Base-by-base conservation (phyloP, 2,797 vertebrate genomes). In the Nothura maculosa region DNA sequence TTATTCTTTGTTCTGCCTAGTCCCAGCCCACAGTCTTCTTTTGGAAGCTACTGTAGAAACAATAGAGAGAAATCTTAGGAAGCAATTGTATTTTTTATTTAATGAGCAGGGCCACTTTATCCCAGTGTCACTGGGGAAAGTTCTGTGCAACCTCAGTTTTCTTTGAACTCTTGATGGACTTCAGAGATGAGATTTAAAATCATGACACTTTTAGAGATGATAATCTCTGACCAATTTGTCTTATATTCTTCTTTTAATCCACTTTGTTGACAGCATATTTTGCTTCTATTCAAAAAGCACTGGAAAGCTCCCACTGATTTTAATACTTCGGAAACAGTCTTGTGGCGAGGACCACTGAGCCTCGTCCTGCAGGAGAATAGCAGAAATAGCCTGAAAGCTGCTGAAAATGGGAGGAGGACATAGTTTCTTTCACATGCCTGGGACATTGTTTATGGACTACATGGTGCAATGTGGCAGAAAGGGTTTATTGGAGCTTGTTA, bases 121-220 rank as follows among this genome's bases (percentile, higher is more conserved):
- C 45, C 38, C 81, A n/a, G 11, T 61, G 40, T n/a, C 76, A 86
- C 79, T 34, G 6, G 6, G 18, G 58, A 74, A 27, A 66, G 10
- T 28, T 66, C 43, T 64, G 32, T 43, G 32, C 74, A 84, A 64
- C 32, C 19, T 87, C 11, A 1, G 45, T 55, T 52, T 82, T 74
- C 88, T 84, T 79, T 0, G 0, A 84, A 0, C 0, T 79, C 77
- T 84, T 1, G 1, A 64, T 73, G 0, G 2, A 76, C 36, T 72
- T 84, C 45, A 40, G 45, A 87, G 54, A 77, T 45, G 42, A 73
- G 24, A 16, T 55, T 86, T 86, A 73, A 86, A 92, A 89, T 83
- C 50, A 42, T 73, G 60, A 81, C 54, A 43, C 86, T 94, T 94
- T 92, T 76, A 91, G 93, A 93, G 58, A 82, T 81, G 64, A 54